These are phyloP conservation scores for Samia ricini DNA, from an alignment of 1,140 invertebrate genomes.

Conservation along the genomic window DNA sequence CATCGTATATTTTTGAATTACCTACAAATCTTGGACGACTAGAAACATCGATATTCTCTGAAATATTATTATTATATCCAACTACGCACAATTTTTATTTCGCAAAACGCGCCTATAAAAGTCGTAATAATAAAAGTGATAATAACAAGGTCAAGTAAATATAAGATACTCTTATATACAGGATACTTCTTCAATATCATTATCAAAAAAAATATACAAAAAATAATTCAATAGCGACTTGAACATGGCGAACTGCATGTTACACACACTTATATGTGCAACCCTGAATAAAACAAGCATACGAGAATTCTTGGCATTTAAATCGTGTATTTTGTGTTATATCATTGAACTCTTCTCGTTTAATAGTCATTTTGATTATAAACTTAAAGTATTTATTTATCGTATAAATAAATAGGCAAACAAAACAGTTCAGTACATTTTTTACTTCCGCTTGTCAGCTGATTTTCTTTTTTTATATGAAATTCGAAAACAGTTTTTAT, in stretches of 20 bases:
- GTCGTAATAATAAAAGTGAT: neutral
- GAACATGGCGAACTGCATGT: neutral
- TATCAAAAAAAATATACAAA: neutral
- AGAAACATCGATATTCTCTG: neutral
- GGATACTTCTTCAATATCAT: neutral
- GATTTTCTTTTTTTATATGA: no score
- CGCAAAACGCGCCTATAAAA: neutral
- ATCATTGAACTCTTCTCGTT: conserved; percentile 1
- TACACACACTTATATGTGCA: neutral
- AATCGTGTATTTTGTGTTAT: neutral
- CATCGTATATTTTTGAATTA: no score
- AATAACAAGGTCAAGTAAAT: neutral
- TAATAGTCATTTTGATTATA: neutral
- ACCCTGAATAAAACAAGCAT: neutral
- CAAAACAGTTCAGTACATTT: no score
- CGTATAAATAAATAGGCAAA: neutral
- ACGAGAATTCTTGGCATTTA: neutral
- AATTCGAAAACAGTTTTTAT: no score
- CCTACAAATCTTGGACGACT: no score
- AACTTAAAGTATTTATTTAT: no score
- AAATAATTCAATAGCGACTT: neutral
- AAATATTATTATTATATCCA: neutral
- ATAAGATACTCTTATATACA: conserved; percentile 1
- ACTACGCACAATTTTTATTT: neutral
- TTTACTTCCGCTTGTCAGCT: no score